Evolutionary conservation across 2,797 vertebrate genomes (phyloP), one percentile per base, ranked within the genome.

Genomic region (Pelobates cultripes): DNA sequence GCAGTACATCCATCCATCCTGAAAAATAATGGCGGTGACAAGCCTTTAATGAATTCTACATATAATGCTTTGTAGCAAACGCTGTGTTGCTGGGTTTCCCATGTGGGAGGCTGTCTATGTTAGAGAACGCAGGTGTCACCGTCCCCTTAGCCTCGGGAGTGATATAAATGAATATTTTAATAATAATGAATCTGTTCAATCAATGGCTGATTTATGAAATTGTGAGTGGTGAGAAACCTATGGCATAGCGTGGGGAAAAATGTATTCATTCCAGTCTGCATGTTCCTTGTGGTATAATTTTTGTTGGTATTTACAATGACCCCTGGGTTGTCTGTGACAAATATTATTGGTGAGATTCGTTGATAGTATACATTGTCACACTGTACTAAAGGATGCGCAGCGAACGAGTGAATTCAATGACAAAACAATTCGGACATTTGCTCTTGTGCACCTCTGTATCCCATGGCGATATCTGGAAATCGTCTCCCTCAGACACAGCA

Each of bases 131-230:
- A n/a, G n/a, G 60, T 79, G 55, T 67, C 57, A 76, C 12, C 42
- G 55, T 79, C 55, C 53, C 12, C 15, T 28, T 3, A 78, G 55
- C 17, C 55, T 13, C 66, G 28, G 45, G 47, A 28, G 42, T 43
- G 40, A 78, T 60, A 78, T 3, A n/a, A 71, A 64, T 71, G 77
- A 79, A 79, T 79, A 79, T 79, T 79, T 79, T 47, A 79, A 73
- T 79, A 63, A 14, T 53, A 73, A 55, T 51, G 53, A 7, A 7
- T 44, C 43, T 41, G 45, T 41, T 64, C 44, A 70, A 79, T 61
- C 68, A 63, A 61, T 47, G 17, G 15, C 77, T 61, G 68, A 13
- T 79, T 63, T 70, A 78, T 78, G 51, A 70, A 43, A 72, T 61
- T 40, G n/a, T 13, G 43, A 43, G n/a, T 13, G 17, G 68, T 12